Conservation (phyloP, 2,888 invertebrate species). For the Cheilosia grossa region DNA sequence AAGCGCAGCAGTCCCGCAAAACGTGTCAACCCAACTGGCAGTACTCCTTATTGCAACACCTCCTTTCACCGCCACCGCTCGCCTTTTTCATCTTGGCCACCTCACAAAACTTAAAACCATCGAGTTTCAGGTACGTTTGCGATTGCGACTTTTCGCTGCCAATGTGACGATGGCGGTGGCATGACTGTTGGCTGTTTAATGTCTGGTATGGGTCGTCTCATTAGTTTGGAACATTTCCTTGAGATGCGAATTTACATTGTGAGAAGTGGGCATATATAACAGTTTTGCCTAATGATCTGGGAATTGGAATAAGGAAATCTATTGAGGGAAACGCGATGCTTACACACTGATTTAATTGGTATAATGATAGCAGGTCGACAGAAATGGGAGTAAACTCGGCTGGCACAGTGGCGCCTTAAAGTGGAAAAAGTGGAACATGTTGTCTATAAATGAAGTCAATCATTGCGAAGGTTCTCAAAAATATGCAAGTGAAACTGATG, state of each 20-base stretch:
- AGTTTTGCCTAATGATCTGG: constrained; percentile 50
- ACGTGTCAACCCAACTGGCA: constrained; percentile 24
- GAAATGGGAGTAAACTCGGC: constrained; percentile 12
- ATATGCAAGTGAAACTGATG: too few relatives aligned
- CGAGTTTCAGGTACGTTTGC: constrained; percentile 8
- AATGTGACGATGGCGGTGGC: constrained; percentile 2
- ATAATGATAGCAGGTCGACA: constrained; percentile 5
- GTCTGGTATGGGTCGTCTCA: constrained; percentile 12
- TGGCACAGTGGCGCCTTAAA: constrained; percentile 9
- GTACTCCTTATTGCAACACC: constrained; percentile 52
- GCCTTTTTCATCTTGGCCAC: not conserved
- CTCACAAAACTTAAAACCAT: not conserved
- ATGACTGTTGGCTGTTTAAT: constrained; percentile 20
- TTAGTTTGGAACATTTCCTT: constrained; percentile 19
- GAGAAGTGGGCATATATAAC: constrained; percentile 56
- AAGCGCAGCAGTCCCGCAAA: constrained; percentile 14
- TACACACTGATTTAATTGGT: constrained; percentile 15
- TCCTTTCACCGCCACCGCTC: constrained; percentile 28
- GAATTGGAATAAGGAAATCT: constrained; percentile 57
- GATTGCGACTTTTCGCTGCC: constrained; percentile 25
- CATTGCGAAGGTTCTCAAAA: not conserved
- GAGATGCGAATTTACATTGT: constrained; percentile 23
- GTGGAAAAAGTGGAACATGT: not conserved
- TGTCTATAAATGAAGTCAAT: not conserved
- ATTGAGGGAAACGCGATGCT: constrained; percentile 5